These are phyloP conservation scores for Eleginops maclovinus DNA, from an alignment of 2,113 vertebrate species.

Conservation along the genomic window DNA sequence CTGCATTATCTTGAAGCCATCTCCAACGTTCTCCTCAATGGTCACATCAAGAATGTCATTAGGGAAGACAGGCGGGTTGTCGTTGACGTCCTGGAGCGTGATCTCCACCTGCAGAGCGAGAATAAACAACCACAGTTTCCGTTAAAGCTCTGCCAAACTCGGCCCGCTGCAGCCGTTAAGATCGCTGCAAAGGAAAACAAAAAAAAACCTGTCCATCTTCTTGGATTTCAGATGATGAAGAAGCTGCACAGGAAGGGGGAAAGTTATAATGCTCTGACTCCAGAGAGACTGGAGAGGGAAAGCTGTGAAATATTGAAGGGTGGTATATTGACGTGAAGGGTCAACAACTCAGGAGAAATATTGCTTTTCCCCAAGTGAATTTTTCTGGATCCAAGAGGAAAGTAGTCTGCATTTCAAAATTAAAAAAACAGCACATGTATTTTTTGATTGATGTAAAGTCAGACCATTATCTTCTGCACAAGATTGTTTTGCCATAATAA, in stretches of 20 bases:
- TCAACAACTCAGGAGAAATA: constrained; percentile 35
- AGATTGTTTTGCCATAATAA: background rate
- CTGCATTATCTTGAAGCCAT: constrained; percentile 96
- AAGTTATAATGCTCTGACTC: constrained; percentile 15
- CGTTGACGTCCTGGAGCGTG: constrained; percentile 97
- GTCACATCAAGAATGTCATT: constrained; percentile 94
- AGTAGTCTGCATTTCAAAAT: background rate
- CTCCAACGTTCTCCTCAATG: constrained; percentile 95
- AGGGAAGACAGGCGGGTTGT: constrained; percentile 97
- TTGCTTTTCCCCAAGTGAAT: constrained; percentile 10
- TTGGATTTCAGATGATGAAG: constrained; percentile 54
- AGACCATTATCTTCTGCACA: background rate
- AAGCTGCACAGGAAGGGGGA: constrained; percentile 36
- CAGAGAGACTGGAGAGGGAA: constrained; percentile 16
- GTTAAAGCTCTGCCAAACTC: constrained; percentile 50
- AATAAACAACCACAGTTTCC: constrained; percentile 57
- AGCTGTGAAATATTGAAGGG: constrained; percentile 38
- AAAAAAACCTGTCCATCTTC: background rate
- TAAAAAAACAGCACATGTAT: background rate
- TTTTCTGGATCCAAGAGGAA: constrained; percentile 15
- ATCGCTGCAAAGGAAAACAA: background rate
- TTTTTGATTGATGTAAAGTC: background rate
- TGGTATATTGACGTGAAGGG: constrained; percentile 5
- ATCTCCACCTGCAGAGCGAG: constrained; percentile 92
- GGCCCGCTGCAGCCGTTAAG: constrained; percentile 52